These are phyloP conservation scores for Gyrodactylus salaris DNA, from an alignment of 1,140 invertebrate species.

Conservation along the genomic window DNA sequence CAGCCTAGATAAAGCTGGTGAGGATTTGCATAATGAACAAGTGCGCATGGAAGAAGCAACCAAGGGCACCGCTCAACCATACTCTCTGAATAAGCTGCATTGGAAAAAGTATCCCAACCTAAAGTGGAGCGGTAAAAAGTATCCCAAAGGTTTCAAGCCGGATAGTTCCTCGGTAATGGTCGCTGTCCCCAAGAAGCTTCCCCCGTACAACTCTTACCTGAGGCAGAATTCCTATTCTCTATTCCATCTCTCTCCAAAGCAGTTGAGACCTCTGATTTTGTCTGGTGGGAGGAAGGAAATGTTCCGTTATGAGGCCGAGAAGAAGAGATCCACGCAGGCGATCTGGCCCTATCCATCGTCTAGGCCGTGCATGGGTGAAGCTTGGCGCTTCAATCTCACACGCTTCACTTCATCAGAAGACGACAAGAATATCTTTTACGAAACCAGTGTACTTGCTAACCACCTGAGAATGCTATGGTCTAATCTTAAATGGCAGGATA, in stretches of 20 bases:
- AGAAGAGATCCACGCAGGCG: background rate
- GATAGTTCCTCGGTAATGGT: background rate
- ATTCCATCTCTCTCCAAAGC: background rate
- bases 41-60: background rate
- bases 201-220: background rate
- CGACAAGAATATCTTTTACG: background rate
- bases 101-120: background rate
- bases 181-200: background rate
- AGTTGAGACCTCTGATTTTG: background rate
- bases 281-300: background rate
- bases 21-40: background rate
- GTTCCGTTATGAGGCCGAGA: background rate
- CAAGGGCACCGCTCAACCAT: background rate
- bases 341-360: constrained; percentile 3
- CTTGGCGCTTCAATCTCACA: background rate
- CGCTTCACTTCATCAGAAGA: background rate
- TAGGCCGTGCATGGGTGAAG: background rate
- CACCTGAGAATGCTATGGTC: background rate
- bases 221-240: background rate
- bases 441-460: background rate
- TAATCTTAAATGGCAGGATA: background rate
- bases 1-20: background rate
- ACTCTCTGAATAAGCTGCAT: background rate
- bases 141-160: background rate
- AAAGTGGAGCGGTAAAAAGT: background rate